Percentiles rank a stretch among this genome's conserved stretches.
Conservation (phyloP, 2,888 invertebrate genomes). For the Morinoia aosen region DNA sequence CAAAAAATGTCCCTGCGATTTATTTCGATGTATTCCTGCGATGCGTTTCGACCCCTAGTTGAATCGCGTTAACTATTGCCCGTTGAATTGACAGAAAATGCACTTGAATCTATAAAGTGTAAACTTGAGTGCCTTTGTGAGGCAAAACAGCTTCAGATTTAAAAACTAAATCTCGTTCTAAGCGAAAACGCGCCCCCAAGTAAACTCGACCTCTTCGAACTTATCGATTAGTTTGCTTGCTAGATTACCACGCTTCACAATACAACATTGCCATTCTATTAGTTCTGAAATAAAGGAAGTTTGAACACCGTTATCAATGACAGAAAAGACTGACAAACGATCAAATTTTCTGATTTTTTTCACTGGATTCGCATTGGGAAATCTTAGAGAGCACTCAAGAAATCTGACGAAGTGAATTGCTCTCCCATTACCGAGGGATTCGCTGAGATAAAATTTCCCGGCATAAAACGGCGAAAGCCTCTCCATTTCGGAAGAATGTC, state of each 20-base stretch:
- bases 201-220: too few relatives aligned
- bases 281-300: background rate
- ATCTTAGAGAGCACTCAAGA: background rate
- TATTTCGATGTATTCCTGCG: too few relatives aligned
- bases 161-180: too few relatives aligned
- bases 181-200: too few relatives aligned
- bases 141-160: too few relatives aligned
- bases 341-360: background rate
- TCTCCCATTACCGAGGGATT: constrained; percentile 10
- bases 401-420: constrained; percentile 34
- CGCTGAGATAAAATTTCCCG: background rate
- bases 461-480: background rate
- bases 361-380: background rate
- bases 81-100: too few relatives aligned
- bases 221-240: background rate
- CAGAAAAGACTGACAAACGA: background rate
- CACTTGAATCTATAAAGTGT: too few relatives aligned
- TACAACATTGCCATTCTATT: background rate
- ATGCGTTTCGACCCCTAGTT: too few relatives aligned
- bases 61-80: too few relatives aligned
- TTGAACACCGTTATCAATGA: background rate
- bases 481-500: constrained; percentile 17
- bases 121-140: too few relatives aligned
- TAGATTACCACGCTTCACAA: background rate
- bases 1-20: too few relatives aligned